Evolutionary conservation across 2,113 vertebrate genomes (phyloP), one percentile per base, ranked within the genome.

Genomic region (Heterochromis multidens): DNA sequence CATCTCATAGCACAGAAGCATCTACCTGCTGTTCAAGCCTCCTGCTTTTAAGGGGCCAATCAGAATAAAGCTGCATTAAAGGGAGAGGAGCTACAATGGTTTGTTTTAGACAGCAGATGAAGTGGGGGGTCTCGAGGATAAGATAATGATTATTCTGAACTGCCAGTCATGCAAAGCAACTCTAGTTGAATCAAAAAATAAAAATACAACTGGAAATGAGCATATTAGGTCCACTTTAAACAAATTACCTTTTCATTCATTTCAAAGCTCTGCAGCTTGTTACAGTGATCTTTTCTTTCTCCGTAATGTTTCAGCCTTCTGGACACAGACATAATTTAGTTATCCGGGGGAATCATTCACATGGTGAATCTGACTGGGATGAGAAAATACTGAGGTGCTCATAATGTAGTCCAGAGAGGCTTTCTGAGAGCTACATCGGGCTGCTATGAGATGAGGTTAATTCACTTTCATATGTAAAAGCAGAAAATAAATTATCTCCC

Each of bases 361-460:
- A 79, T 7, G 52, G 46, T 60, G 56, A 79, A 70, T 46, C 17
- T 56, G 76, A 84, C 76, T 17, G 65, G 58, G 63, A 76, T 67
- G 79, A 29, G 46, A 87, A 79, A 90, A 87, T 61, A 89, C 85
- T 56, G 84, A 86, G 70, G 54, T 23, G 84, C 62, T 88, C 86
- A 33, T 57, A 17, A 60, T 56, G 72, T 70, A 65, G 43, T 77
- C 81, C 85, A 89, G 80, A 88, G 76, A 62, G 62, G 65, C 43
- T 89, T 81, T 83, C 56, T 54, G 33, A 82, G 80, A 84, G 86
- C 91, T 92, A 89, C 89, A 80, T 87, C 87, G 84, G 62, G 85
- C 76, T 81, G 84, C 80, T 82, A 43, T 65, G 86, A 86, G 80
- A 83, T 4, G 56, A 89, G 54, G 61, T 76, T 80, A 72, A 79